phyloP scores from a whole-genome alignment of 2,113 vertebrate genomes.

The Ariopsis seemanni region DNA sequence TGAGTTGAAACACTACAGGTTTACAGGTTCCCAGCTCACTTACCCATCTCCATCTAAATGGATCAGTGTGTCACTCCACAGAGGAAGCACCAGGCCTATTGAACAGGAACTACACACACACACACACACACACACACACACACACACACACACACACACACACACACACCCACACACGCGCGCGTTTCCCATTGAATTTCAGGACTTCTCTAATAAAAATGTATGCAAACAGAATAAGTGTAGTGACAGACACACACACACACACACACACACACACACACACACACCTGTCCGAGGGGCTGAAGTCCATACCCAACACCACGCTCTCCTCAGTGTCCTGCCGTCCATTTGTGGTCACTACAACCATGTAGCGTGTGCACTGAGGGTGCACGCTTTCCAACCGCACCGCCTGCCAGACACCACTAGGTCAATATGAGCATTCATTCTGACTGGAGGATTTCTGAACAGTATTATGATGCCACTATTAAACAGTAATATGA shows the following conservation, averaged over 20 bases:
- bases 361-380: constrained; percentile 95
- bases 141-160: not conserved
- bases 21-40: constrained; percentile 57
- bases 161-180: not conserved
- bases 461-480: not conserved
- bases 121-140: constrained; percentile 13
- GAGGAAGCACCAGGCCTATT: constrained; percentile 92
- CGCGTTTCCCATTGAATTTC: not conserved
- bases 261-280: constrained; percentile 63
- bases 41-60: constrained; percentile 98
- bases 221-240: not conserved
- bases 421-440: not conserved
- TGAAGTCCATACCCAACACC: constrained; percentile 95
- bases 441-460: not conserved
- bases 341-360: constrained; percentile 94
- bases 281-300: constrained; percentile 86
- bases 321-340: constrained; percentile 98
- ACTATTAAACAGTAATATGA: not conserved
- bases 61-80: constrained; percentile 97
- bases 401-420: constrained; percentile 82
- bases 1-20: not conserved
- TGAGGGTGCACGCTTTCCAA: constrained; percentile 91
- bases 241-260: not conserved
- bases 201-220: not conserved
- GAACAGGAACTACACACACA: constrained; percentile 71